Percentiles rank a stretch among this genome's conserved stretches.
Conservation (phyloP, 2,113 vertebrate genomes). For the Coreoperca whiteheadi region DNA sequence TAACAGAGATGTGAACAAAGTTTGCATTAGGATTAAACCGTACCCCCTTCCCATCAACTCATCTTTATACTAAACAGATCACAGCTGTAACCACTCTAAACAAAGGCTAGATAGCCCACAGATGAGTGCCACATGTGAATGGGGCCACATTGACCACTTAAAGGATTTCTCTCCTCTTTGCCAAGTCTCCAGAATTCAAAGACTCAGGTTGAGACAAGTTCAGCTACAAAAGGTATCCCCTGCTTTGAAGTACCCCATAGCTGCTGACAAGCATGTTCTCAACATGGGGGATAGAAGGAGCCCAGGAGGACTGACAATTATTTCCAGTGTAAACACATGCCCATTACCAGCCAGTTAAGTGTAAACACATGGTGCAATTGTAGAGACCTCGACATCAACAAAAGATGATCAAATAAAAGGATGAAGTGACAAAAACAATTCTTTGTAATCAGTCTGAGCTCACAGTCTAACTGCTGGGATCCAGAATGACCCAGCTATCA, state of each 20-base stretch:
- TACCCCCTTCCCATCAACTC: slow-evolving; percentile 45
- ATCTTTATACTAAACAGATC: slow-evolving; percentile 71
- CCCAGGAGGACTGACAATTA: slow-evolving; percentile 56
- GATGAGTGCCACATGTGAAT: slow-evolving; percentile 83
- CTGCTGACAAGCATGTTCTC: slow-evolving; percentile 72
- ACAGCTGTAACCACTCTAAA: slow-evolving; percentile 74
- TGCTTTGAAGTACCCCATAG: slow-evolving; percentile 77
- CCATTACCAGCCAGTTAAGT: slow-evolving; percentile 63
- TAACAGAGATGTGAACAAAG: slow-evolving; percentile 3
- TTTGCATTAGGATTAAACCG: slow-evolving; percentile 44
- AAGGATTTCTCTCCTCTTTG: slow-evolving; percentile 76
- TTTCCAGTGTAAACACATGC: slow-evolving; percentile 67
- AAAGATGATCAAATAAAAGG: slow-evolving; percentile 67
- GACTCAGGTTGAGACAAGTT: slow-evolving; percentile 74
- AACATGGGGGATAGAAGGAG: slow-evolving; percentile 51
- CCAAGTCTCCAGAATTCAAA: slow-evolving; percentile 74
- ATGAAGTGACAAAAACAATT: slow-evolving; percentile 27
- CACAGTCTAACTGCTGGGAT: slow-evolving; percentile 20
- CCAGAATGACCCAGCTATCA: neutral
- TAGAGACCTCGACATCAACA: slow-evolving; percentile 31
- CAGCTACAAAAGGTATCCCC: slow-evolving; percentile 63
- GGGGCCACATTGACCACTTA: slow-evolving; percentile 73
- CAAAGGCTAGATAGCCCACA: slow-evolving; percentile 72
- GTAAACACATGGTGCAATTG: slow-evolving; percentile 59
- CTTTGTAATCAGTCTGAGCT: slow-evolving; percentile 9